Base-by-base conservation (phyloP, 2,113 vertebrate genomes). In the Nothobranchius kuhntae region DNA sequence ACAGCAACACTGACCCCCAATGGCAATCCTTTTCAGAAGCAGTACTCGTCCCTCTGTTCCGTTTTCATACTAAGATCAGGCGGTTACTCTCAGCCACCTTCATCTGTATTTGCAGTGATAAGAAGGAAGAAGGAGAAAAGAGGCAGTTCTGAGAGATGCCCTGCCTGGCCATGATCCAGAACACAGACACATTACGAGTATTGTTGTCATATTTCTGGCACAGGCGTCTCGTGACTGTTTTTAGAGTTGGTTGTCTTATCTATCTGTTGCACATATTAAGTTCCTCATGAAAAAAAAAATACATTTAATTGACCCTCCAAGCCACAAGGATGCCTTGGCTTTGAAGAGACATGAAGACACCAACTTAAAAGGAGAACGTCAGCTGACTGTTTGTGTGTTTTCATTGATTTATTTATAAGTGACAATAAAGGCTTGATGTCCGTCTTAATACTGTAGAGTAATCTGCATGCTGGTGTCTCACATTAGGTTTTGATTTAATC, bases 1-100 rank as follows among this genome's bases (percentile, higher is more conserved):
- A 83, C 87, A 73, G 94, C 91, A 94, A 93, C 91, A 89, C 24
- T 65, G 83, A 87, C 76, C 86, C 67, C 82, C 83, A 86, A 82
- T 77, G 77, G 89, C 80, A 87, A 82, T 82, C 84, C 85, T 76
- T 83, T 79, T 75, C 83, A 91, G 88, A 87, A 75, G 66, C 86
- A 78, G 83, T 40, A 61, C 83, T 81, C 44, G 67, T 80, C 85
- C 80, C 84, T 73, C 30, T 71, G 24, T 85, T 84, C 84, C 11
- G 58, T 68, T 42, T 15, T 75, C 45, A 46, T 36, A 46, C 30
- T 21, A 10, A 17, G 9, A 52, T 35, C 35, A 38, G 11, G 64
- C 26, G 40, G 14, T 26, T 48, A 13, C 26, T 61, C 11, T 6
- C 12, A 53, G 11, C 21, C 54, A 9, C 58, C 50, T 73, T 40